A percentile compares a stretch with the other conserved stretches of the same genome.
These are phyloP conservation scores for Pseudopleuronectes americanus DNA, from an alignment of 2,797 vertebrate species.

Conservation along the genomic window DNA sequence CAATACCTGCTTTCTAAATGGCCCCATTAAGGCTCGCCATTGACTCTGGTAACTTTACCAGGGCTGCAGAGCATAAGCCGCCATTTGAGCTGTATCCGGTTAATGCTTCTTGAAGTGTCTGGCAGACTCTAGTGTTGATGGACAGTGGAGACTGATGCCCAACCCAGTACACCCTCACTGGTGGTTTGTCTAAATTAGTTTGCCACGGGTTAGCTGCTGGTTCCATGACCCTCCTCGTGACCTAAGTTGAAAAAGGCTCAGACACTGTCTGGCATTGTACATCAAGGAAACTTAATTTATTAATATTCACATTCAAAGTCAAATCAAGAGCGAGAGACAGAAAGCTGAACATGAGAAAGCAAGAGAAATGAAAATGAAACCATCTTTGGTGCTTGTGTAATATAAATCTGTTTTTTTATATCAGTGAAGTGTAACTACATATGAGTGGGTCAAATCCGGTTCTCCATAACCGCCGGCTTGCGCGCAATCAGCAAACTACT, in stretches of 20 bases:
- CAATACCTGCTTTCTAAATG: conserved; percentile 72
- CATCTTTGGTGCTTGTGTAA: background rate
- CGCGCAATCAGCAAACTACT: too few relatives aligned
- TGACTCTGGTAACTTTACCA: conserved; percentile 71
- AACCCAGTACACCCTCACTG: background rate
- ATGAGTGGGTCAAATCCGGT: background rate
- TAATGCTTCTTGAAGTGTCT: conserved; percentile 62
- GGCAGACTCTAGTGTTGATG: conserved; percentile 18
- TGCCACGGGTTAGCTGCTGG: background rate
- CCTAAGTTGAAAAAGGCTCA: too few relatives aligned
- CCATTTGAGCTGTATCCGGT: conserved; percentile 50
- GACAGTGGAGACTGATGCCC: conserved; percentile 1
- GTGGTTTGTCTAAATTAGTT: conserved; percentile 6
- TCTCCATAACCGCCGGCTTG: background rate
- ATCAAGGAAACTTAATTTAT: too few relatives aligned
- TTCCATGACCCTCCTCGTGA: background rate
- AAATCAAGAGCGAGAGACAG: background rate
- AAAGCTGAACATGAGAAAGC: background rate
- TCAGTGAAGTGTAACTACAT: too few relatives aligned
- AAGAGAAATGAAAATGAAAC: background rate
- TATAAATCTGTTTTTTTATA: too few relatives aligned
- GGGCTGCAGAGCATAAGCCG: conserved; percentile 56
- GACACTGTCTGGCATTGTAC: too few relatives aligned
- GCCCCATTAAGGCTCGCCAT: conserved; percentile 64
- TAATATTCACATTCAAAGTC: too few relatives aligned